Conservation (phyloP, 2,888 invertebrate genomes). For the Diaphora mendica region DNA sequence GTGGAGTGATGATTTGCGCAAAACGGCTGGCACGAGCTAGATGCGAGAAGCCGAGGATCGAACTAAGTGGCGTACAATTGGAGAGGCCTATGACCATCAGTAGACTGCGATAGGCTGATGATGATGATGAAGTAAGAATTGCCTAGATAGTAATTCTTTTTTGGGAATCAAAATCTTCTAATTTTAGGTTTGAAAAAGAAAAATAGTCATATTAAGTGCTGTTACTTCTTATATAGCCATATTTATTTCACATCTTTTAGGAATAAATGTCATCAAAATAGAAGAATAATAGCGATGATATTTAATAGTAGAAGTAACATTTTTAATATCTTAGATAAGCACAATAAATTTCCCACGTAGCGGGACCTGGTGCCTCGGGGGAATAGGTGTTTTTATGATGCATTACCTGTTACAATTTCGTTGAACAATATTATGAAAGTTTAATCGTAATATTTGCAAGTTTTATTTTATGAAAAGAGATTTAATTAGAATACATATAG, state of each 20-base stretch:
- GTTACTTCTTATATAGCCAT: background rate
- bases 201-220: background rate
- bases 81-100: no score
- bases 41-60: no score
- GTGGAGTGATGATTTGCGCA: no score
- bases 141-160: background rate
- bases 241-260: background rate
- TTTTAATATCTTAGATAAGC: constrained; percentile 18
- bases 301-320: constrained; percentile 12
- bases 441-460: constrained; percentile 14
- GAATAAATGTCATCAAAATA: background rate
- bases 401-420: constrained; percentile 26
- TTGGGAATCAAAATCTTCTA: background rate
- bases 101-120: no score
- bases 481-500: background rate
- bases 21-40: no score
- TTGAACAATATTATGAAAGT: constrained; percentile 13
- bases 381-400: constrained; percentile 34
- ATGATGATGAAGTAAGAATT: no score
- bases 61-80: no score
- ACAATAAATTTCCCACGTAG: constrained; percentile 41
- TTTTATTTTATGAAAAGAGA: background rate
- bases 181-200: background rate
- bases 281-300: background rate
- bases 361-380: constrained; percentile 31